Base-by-base conservation (phyloP, 2,888 invertebrate species). In the Heliconius hortense region DNA sequence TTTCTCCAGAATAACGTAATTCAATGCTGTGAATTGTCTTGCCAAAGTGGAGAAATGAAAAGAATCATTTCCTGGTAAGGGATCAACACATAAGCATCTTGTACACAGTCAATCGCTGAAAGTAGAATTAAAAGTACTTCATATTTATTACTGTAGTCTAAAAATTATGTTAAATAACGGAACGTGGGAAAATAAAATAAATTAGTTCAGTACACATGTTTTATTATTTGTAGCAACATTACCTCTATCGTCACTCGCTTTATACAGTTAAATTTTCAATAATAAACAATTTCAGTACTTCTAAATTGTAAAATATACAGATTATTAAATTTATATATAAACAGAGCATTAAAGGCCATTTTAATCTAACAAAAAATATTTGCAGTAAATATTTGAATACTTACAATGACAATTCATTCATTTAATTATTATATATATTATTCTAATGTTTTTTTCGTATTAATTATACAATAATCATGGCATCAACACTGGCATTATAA, bases 221-320 rank as follows among this genome's bases (percentile, higher is more conserved):
- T 66, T 64, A 56, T 69, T 69, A 31, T 31, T 69, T 56, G n/a
- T 56, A 69, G 69, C 69, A 53, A 69, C 69, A 69, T 56, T 69
- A 69, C 15, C 39, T 69, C 31, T 69, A 56, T 31, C 56, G 28
- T 56, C 53, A 69, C 56, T 69, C 31, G 31, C 69, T 69, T 10
- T 26, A 56, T 69, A 56, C n/a, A 56, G 28, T 68, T n/a, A 5
- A 64, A 7, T 35, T 64, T 35, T n/a, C 26, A 15, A 60, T 26
- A 26, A 60, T 60, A n/a, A 56, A 56, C n/a, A 56, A 56, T 26
- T 10, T 15, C 5, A n/a, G 7, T 66, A 66, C 39, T 39, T 35
- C 35, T 24, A 66, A 39, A 39, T n/a, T 53, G 8, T 24, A 60
- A 60, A 24, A 60, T 60, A 60, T 26, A 60, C 24, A 60, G 48